Base-by-base conservation (phyloP, 2,888 invertebrate genomes). In the Hydrotaea cyrtoneurina region DNA sequence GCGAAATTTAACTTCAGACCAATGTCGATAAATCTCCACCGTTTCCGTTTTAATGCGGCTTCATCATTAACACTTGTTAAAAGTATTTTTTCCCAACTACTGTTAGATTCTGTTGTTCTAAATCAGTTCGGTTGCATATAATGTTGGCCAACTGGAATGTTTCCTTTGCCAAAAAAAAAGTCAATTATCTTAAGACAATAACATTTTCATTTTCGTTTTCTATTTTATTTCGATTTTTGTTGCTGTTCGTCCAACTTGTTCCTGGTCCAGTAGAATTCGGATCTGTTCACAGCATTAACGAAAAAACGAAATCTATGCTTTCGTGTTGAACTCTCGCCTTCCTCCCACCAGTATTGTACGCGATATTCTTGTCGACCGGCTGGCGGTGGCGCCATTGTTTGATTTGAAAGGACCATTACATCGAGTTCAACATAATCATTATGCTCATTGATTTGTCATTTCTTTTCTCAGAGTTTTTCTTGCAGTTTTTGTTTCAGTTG, bases 361-460 rank as follows among this genome's bases (percentile, higher is more conserved):
- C 31, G 31, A 39, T 39, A 10, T 39, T 3, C n/a, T n/a, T n/a
- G 4, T 39, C 13, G 39, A 13, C 13, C 10, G 39, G 39, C 13
- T 39, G 39, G 66, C 19, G 39, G 39, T 66, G 21, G 39, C n/a
- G n/a, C 66, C 39, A 39, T 72, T 72, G 66, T 55, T 19, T 31
- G 5, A n/a, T 13, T 17, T 46, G 59, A 57, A 72, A 17, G 17
- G 4, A 50, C 36, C 53, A 59, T 78, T 74, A 74, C 59, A 62
- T 43, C 46, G 46, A 74, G 64, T 39, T 75, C 53, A 75, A 39
- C 55, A 80, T 50, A 57, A 80, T 43, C 46, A 77, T 80, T 77
- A 77, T 69, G 23, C 66, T 64, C 57, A 77, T 69, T 83, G 66
- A 77, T 83, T 77, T 80, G 77, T 77, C 43, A 26, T 26, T 26